Conservation (phyloP, 1,140 invertebrate species). For the Episyrphus balteatus region DNA sequence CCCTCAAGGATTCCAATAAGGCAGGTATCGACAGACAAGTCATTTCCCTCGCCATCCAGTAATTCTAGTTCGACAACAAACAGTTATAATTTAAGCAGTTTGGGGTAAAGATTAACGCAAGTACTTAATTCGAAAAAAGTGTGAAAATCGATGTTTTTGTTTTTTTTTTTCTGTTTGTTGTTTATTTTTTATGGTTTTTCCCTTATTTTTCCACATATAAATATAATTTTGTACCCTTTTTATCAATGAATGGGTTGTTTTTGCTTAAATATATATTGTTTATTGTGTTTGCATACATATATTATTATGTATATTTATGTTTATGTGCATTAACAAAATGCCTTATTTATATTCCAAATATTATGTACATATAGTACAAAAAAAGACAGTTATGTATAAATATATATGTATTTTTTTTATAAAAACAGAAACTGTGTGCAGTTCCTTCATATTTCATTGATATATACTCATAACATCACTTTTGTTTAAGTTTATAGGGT, state of each 20-base stretch:
- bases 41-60: conserved; percentile 29
- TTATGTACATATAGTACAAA: too few species aligned
- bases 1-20: conserved; percentile 35
- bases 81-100: conserved; percentile 21
- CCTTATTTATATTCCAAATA: too few species aligned
- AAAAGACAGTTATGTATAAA: too few species aligned
- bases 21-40: conserved; percentile 15
- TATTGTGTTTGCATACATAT: neutral
- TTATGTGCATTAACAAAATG: neutral
- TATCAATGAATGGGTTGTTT: too few species aligned
- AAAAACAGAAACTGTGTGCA: too few species aligned
- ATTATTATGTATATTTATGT: neutral
- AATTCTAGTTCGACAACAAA: conserved; percentile 20
- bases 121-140: conserved; percentile 9
- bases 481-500: too few species aligned
- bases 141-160: conserved; percentile 14
- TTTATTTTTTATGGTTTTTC: neutral
- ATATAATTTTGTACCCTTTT: too few species aligned
- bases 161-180: conserved; percentile 1
- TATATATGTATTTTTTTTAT: too few species aligned
- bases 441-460: too few species aligned
- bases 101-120: conserved; percentile 22
- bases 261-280: neutral
- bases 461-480: too few species aligned
- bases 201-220: too few species aligned